Percentiles rank a stretch among this genome's conserved stretches.
Conservation (phyloP, 2,113 vertebrate genomes). For the Cricetomys ansorgei region DNA sequence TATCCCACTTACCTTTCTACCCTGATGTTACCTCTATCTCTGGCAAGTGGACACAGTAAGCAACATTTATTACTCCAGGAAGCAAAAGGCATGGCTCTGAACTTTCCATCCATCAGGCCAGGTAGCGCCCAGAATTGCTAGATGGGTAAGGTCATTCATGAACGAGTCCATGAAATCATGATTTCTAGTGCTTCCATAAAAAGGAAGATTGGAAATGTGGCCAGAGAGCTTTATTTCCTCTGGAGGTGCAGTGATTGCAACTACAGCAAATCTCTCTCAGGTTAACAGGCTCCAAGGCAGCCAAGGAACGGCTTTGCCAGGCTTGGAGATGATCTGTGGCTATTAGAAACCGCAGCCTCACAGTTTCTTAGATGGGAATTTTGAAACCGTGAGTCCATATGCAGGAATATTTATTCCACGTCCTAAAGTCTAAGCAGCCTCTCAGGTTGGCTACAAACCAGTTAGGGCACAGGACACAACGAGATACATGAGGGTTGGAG, state of each 20-base stretch:
- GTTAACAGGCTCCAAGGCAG: background rate
- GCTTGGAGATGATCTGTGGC: background rate
- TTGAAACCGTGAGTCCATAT: background rate
- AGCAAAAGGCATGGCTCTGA: background rate
- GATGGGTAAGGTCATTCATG: background rate
- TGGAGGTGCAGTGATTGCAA: background rate
- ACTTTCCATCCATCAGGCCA: slow-evolving; percentile 39
- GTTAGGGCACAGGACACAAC: background rate
- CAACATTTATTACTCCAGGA: slow-evolving; percentile 51
- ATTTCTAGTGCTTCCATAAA: slow-evolving; percentile 63
- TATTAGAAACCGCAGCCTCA: background rate
- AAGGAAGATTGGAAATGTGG: slow-evolving; percentile 58
- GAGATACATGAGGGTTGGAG: background rate
- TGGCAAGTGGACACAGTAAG: background rate
- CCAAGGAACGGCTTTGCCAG: slow-evolving; percentile 27
- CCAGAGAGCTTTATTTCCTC: slow-evolving; percentile 51
- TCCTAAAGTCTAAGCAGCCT: background rate
- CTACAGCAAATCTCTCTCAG: slow-evolving; percentile 28
- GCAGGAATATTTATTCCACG: background rate
- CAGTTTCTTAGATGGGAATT: background rate
- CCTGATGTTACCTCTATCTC: background rate
- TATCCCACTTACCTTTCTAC: background rate
- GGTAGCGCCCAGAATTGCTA: background rate
- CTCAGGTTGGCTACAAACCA: background rate
- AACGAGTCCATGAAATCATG: slow-evolving; percentile 17